Evolutionary conservation across 2,797 vertebrate genomes (phyloP).

Genomic region (Sebastes reedi): DNA sequence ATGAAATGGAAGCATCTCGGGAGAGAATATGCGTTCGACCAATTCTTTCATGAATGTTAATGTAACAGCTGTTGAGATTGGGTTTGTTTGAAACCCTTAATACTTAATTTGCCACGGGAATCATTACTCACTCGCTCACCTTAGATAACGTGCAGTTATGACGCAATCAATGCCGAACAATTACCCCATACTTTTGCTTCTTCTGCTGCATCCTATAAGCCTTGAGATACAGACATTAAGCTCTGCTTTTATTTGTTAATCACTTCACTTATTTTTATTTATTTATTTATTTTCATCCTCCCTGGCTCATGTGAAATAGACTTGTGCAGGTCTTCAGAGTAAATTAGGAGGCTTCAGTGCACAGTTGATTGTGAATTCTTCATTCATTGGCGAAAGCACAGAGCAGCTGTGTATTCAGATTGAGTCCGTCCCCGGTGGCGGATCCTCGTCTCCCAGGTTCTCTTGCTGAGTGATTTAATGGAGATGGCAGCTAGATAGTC

Average conservation of each 20-base stretch:
- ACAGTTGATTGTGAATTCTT: slow-evolving; percentile 44
- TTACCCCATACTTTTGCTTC: slow-evolving; percentile 14
- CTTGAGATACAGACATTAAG: slow-evolving; percentile 9
- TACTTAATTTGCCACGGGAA: slow-evolving; percentile 20
- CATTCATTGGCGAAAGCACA: slow-evolving; percentile 50
- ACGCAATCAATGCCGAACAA: slow-evolving; percentile 34
- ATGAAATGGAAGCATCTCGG: slow-evolving; percentile 26
- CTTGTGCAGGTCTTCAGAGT: slow-evolving; percentile 15
- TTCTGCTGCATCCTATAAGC: not conserved
- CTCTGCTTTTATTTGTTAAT: slow-evolving; percentile 24
- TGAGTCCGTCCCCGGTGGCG: slow-evolving; percentile 46
- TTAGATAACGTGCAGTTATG: slow-evolving; percentile 12
- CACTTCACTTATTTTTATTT: not conserved
- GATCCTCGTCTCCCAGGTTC: slow-evolving; percentile 51
- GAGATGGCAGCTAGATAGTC: slow-evolving; percentile 46
- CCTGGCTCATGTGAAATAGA: slow-evolving; percentile 7
- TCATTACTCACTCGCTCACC: slow-evolving; percentile 5
- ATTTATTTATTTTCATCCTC: not conserved
- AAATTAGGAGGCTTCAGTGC: slow-evolving; percentile 41
- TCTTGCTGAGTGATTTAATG: slow-evolving; percentile 48
- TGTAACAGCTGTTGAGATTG: slow-evolving; percentile 15
- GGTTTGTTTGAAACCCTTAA: slow-evolving; percentile 16
- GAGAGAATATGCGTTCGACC: slow-evolving; percentile 13
- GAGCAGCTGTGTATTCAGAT: slow-evolving; percentile 68
- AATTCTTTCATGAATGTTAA: slow-evolving; percentile 46